Conservation (phyloP, 2,113 vertebrate species). For the Hystrix brachyura region DNA sequence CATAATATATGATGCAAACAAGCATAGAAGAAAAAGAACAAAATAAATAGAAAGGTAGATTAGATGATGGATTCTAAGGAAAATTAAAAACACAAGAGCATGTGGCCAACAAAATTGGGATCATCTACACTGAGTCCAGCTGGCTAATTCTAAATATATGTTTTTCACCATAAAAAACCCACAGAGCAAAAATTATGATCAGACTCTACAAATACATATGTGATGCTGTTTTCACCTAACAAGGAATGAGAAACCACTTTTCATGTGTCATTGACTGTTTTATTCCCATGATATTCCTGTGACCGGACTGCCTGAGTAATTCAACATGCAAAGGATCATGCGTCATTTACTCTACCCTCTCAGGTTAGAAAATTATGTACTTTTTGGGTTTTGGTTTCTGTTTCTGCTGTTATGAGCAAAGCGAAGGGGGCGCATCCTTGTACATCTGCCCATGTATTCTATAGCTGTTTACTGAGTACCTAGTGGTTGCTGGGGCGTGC, state of each 20-base stretch:
- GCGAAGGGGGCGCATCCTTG: not conserved
- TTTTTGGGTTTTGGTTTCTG: not conserved
- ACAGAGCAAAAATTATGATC: not conserved
- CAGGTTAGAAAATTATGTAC: not conserved
- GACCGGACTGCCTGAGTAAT: not conserved
- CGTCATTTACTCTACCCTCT: not conserved
- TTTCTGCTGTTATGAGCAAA: not conserved
- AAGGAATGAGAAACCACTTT: slow-evolving; percentile 2
- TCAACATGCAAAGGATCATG: not conserved
- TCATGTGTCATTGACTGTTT: not conserved
- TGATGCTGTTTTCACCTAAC: not conserved
- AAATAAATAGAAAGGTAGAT: not conserved
- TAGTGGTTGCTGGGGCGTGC: not conserved
- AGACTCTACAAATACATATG: not conserved
- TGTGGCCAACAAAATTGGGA: not conserved
- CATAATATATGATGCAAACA: slow-evolving; percentile 27
- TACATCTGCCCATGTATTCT: not conserved
- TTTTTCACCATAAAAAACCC: not conserved
- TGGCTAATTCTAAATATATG: slow-evolving; percentile 45
- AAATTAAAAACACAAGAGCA: slow-evolving; percentile 24
- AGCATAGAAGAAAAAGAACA: not conserved
- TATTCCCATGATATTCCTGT: not conserved
- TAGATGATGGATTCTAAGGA: slow-evolving; percentile 36
- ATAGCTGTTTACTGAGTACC: not conserved
- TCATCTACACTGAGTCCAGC: slow-evolving; percentile 7